phyloP scores from a whole-genome alignment of 2,797 vertebrate species.

The Tragelaphus oryx region DNA sequence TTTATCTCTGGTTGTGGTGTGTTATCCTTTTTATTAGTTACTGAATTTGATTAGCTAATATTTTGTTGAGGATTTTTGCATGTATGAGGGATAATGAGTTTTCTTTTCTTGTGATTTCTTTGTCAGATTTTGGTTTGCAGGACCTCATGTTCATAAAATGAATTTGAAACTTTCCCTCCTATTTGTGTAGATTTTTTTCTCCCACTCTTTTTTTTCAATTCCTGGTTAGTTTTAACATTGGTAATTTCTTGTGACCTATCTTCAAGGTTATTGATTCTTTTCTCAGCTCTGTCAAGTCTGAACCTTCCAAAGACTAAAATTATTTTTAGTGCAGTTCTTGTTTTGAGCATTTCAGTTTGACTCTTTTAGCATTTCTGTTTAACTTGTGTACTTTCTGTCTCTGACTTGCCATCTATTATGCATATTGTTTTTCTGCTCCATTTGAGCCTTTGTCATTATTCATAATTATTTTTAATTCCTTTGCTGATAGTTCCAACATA shows the following conservation, averaged over 20 bases:
- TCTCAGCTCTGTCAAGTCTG: neutral
- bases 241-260: neutral
- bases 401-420: neutral
- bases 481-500: neutral
- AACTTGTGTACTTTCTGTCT: neutral
- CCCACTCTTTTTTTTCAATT: neutral
- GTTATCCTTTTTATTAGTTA: neutral
- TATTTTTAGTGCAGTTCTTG: neutral
- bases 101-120: neutral
- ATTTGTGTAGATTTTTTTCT: neutral
- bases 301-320: neutral
- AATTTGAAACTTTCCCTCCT: neutral
- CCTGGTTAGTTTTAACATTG: neutral
- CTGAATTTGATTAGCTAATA: neutral
- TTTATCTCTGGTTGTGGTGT: neutral
- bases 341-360: neutral
- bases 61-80: constrained; percentile 4
- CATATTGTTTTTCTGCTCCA: neutral
- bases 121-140: neutral
- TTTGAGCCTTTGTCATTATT: neutral
- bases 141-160: neutral
- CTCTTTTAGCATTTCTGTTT: neutral
- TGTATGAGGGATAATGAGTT: neutral
- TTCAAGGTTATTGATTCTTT: neutral
- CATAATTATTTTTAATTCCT: neutral